These are phyloP conservation scores for Atethmia centrago DNA, from an alignment of 2,888 invertebrate species.

Conservation along the genomic window DNA sequence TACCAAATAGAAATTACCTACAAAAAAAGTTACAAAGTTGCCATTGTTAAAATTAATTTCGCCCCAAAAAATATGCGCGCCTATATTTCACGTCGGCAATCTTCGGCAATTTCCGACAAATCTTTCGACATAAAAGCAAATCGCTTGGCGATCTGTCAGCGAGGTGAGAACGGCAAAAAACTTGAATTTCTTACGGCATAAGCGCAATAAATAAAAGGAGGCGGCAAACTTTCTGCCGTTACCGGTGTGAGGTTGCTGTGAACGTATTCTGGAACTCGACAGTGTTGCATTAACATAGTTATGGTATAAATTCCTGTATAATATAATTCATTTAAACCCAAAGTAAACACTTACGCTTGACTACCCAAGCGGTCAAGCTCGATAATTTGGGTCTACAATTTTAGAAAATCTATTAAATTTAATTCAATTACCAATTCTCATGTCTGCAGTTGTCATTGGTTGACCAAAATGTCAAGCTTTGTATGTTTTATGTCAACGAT, in stretches of 20 bases:
- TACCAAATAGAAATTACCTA: not conserved
- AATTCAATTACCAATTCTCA: not conserved
- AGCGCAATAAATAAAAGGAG: slow-evolving; percentile 82
- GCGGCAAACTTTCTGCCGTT: slow-evolving; percentile 78
- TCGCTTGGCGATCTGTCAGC: slow-evolving; percentile 69
- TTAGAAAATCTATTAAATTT: not conserved
- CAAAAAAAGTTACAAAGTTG: not conserved
- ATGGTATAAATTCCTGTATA: not conserved
- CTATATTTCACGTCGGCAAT: slow-evolving; percentile 48
- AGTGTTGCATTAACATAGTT: not conserved
- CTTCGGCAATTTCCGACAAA: slow-evolving; percentile 48
- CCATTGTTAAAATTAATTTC: slow-evolving; percentile 40
- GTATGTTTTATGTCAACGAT: not conserved
- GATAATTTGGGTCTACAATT: not conserved
- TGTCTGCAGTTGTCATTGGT: not conserved
- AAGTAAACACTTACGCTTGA: not conserved
- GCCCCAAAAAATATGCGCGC: slow-evolving; percentile 33
- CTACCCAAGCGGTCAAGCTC: not conserved
- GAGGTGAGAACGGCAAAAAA: slow-evolving; percentile 68
- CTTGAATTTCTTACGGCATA: slow-evolving; percentile 80
- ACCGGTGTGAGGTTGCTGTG: slow-evolving; percentile 67
- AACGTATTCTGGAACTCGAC: slow-evolving; percentile 73
- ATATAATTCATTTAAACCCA: not conserved
- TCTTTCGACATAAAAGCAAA: slow-evolving; percentile 60
- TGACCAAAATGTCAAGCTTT: too few species aligned